These are phyloP conservation scores for Lutra lutra DNA, from an alignment of 2,797 vertebrate genomes.

Conservation along the genomic window DNA sequence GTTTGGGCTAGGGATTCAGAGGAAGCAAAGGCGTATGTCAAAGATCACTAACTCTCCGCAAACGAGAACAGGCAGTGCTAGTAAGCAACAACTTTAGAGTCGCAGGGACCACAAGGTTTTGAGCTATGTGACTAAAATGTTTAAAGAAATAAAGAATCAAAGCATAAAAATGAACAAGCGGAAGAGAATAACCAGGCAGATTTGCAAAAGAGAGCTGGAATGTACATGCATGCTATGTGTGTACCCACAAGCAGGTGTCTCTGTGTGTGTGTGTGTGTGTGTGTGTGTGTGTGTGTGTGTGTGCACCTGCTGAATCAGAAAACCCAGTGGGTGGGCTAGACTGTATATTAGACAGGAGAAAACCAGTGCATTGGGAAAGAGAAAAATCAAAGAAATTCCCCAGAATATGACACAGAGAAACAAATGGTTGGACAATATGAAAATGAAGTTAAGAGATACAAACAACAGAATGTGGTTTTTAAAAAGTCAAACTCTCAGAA, in stretches of 20 bases:
- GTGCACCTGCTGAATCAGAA: neutral
- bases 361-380: neutral
- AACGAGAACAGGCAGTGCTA: neutral
- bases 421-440: neutral
- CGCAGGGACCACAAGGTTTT: neutral
- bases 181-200: neutral
- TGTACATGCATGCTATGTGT: too few relatives aligned
- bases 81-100: neutral
- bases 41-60: neutral
- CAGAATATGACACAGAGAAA: neutral
- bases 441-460: neutral
- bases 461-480: neutral
- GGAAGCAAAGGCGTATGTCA: neutral
- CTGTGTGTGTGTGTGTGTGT: too few relatives aligned
- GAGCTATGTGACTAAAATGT: neutral
- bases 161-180: neutral
- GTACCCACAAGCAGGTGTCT: too few relatives aligned
- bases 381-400: neutral
- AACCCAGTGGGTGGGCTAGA: neutral
- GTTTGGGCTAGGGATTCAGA: neutral
- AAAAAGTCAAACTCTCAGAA: neutral
- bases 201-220: neutral
- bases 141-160: slow-evolving; percentile 4
- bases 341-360: neutral
- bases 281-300: too few relatives aligned